Base-by-base conservation (phyloP, 2,113 vertebrate genomes). In the Columba janthina region DNA sequence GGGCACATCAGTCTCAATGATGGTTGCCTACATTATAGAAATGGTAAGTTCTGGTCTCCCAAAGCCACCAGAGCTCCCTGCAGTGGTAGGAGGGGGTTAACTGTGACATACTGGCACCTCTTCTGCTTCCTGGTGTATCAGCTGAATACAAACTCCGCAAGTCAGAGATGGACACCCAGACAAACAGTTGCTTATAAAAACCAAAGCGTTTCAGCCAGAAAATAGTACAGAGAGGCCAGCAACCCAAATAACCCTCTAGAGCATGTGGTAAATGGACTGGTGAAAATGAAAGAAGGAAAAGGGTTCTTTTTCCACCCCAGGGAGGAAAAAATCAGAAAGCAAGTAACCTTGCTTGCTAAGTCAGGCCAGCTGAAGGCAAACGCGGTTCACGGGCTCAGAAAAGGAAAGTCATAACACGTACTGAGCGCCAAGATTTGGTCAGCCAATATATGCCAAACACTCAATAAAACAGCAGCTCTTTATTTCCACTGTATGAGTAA, bases 401-500 rank as follows among this genome's bases (percentile, higher is more conserved):
- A 64, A 82, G 53, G 78, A 82, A 29, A 86, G 69, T 40, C 11
- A 2, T 16, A 84, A 54, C 48, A 82, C 1, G 0, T 18, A 20
- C 48, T 4, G 7, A 75, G 38, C 1, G 4, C 81, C 67, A 54
- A 74, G 53, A 67, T 34, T 50, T 77, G 60, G 51, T 96, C 80
- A 67, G 69, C 36, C 70, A 66, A 62, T 77, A 42, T 13, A 87
- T n/a, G 42, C 73, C 29, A 13, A 89, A 54, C 56, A 77, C 44
- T 60, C 72, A 54, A 54, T 40, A 77, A 56, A 92, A 64, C 58
- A 88, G 81, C 74, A 51, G 44, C 56, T 90, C 44, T 88, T 88
- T 71, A 80, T n/a, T 38, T 18, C 34, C 82, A 65, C 25, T 56
- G 32, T 42, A 56, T 87, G 42, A 95, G 74, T 82, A 66, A 75